Percentiles rank a stretch among this genome's conserved stretches.
Evolutionary conservation across 1,140 invertebrate genomes (phyloP).

Genomic region (Muscidifurax raptorellus): DNA sequence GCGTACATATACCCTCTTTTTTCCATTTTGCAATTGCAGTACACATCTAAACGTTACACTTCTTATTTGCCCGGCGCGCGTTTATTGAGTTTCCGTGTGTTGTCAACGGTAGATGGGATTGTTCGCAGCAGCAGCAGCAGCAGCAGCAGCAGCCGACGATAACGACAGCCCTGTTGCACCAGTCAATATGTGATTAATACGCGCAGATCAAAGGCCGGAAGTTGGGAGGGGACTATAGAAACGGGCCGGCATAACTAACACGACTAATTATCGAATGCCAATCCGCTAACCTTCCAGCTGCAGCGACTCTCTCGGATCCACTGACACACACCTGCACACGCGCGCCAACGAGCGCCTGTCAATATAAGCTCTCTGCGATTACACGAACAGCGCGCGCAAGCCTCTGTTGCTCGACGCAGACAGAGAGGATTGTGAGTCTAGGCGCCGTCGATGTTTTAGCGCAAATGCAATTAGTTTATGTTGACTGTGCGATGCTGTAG

Average conservation of each 20-base stretch:
- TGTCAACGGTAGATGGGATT: too few relatives aligned
- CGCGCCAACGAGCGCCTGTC: background rate
- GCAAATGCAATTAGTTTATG: slow-evolving; percentile 6
- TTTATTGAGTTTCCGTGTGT: slow-evolving; percentile 37
- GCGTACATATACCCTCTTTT: background rate
- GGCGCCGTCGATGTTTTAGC: background rate
- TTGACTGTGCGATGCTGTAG: background rate
- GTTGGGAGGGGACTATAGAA: background rate
- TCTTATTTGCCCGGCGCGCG: slow-evolving; percentile 23
- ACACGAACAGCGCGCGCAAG: background rate
- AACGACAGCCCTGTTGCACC: background rate
- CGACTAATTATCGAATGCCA: slow-evolving; percentile 68
- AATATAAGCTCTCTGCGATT: slow-evolving; percentile 37
- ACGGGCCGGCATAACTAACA: slow-evolving; percentile 59
- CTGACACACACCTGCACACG: slow-evolving; percentile 31
- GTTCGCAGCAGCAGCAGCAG: background rate
- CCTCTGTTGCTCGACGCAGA: background rate
- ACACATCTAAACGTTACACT: background rate
- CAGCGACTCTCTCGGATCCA: slow-evolving; percentile 12
- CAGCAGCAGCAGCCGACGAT: too few relatives aligned
- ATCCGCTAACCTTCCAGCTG: slow-evolving; percentile 54
- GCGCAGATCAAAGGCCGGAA: slow-evolving; percentile 61
- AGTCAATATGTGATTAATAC: slow-evolving; percentile 63
- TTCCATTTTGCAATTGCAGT: background rate
- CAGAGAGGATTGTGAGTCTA: background rate